Base-by-base conservation (phyloP, 23 tunicate genomes). In the Trididemnum miniatum region DNA sequence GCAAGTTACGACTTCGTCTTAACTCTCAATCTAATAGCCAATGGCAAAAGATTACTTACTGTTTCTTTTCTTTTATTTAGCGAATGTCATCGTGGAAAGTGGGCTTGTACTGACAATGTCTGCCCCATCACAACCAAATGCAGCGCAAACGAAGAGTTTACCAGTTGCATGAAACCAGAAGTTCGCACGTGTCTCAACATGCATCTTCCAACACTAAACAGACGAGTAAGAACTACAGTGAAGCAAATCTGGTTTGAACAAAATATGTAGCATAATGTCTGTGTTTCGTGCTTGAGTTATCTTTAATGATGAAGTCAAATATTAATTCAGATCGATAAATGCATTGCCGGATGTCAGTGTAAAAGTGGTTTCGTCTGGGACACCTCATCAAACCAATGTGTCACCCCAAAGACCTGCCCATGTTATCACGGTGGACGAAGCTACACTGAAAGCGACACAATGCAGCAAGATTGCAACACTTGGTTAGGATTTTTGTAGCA, bases 391-490 rank as follows among this genome's bases (percentile, higher is more conserved):
- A 80, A 75, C 35, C 73, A 62, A 37, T 93, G 98, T 35, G 86
- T 93, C 1, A 93, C 92, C 52, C 98, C 98, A 1, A 93, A 81
- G 35, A 63, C 83, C 20, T 93, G 98, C 51, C 98, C 98, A 0
- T 93, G 98, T 78, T 93, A 93, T 67, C 98, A 93, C 75, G 98
- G 98, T 50, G 98, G 98, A 22, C 71, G 98, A 76, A 93, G 98
- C 32, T 93, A 93, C 79, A 38, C 65, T 31, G 98, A 93, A 84
- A 81, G 82, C 63, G 98, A 93, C 28, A 88, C 83, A 20, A 93
- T 93, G 98, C 98, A 93, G 67, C 98, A 93, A 84, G 98, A 93
- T 52, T 93, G 98, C 84, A 93, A 93, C 85, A 93, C 89, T 35
- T 93, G 98, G 98, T 93, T 35, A 35, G 67, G 18, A 49, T 49